These are phyloP conservation scores for Lycopodina hypogea DNA, from an alignment of 37 sponge, comb jelly and placozoan genomes.

Conservation along the genomic window DNA sequence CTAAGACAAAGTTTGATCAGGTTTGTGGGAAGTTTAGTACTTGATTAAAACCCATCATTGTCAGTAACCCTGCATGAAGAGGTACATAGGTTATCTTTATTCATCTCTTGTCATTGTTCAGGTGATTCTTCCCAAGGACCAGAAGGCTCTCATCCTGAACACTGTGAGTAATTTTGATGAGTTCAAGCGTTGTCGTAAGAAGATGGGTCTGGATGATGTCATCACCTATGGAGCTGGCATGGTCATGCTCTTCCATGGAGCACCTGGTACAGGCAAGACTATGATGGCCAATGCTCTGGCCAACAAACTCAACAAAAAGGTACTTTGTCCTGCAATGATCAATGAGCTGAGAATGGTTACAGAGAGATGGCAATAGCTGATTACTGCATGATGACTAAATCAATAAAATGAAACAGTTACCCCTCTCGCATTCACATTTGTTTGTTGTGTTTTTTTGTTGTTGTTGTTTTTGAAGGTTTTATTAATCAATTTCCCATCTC, in stretches of 20 bases:
- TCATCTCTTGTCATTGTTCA: neutral
- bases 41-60: neutral
- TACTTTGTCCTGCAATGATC: neutral
- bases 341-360: conserved; percentile 6
- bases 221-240: conserved; percentile 87
- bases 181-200: conserved; percentile 67
- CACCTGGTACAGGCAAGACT: conserved; percentile 89
- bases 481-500: conserved; percentile 83
- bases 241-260: conserved; percentile 84
- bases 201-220: conserved; percentile 78
- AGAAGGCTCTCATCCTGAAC: conserved; percentile 74
- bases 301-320: conserved; percentile 81
- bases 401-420: neutral
- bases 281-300: conserved; percentile 95
- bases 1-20: conserved; percentile 79
- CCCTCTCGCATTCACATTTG: too few relatives aligned
- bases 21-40: conserved; percentile 13
- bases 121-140: conserved; percentile 78
- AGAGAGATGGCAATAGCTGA: too few relatives aligned
- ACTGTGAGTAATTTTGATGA: conserved; percentile 91
- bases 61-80: neutral
- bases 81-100: neutral
- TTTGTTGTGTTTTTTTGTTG: too few relatives aligned
- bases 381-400: too few relatives aligned
- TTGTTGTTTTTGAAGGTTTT: conserved; percentile 44